Base-by-base conservation (phyloP, 1,140 invertebrate species). In the Ostrea denselamellosa region DNA sequence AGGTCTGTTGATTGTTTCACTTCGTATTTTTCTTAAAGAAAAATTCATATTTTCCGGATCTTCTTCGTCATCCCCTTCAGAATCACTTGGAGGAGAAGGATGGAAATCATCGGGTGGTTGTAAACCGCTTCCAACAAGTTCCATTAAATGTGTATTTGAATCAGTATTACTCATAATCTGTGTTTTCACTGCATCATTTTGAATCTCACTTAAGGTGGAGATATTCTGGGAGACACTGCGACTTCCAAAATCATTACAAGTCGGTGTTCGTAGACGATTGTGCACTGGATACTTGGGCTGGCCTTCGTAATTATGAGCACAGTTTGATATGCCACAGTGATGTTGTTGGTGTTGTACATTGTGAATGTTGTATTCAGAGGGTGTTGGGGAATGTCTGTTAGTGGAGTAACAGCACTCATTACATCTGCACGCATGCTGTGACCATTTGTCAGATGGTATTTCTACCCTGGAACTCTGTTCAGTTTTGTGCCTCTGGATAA, bases 1-100 rank as follows among this genome's bases (percentile, higher is more conserved):
- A 14, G 22, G 68, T 12, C 68, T 77, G 9, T 14, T 22, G 9
- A 77, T 14, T 14, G 14, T 34, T 77, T 77, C 68, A 77, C 25
- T 77, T 12, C 28, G 68, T 9, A 2, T 77, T 10, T 10, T 5
- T 12, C 4, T 34, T 34, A 28, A 14, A 34, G 68, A 77, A 8
- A 28, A 17, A 14, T 28, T 9, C 8, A 12, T 12, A 62, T 5
- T 28, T 3, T 25, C 28, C 12, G 34, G 22, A 44, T 34, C 10
- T 28, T 77, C 68, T 14, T 28, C 25, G 10, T 77, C 68, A 12
- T 77, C 68, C 9, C 28, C 68, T 77, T 34, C 68, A 17, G 7
- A 77, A 14, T 34, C 68, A 77, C 68, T 77, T 77, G 68, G 68
- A 77, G 68, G 68, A 77, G 5, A 28, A 17, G 68, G 68, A 25